Evolutionary conservation across 2,888 invertebrate genomes (phyloP), one percentile per base, ranked within the genome.

Genomic region (Bimastos eiseni): DNA sequence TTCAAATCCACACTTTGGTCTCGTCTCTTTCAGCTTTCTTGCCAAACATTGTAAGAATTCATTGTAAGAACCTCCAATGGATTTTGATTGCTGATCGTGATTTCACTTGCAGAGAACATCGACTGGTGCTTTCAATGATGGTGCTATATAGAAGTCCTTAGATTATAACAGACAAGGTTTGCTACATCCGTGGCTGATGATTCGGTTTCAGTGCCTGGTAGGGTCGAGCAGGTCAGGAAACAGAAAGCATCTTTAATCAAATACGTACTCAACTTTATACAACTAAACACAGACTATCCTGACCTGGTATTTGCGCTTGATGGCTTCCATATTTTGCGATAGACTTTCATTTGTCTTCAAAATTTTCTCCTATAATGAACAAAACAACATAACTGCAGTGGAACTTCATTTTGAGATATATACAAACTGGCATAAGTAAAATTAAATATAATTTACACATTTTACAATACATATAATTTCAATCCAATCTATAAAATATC

Each of bases 301-400:
- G 92, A 97, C 97, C 96, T 99, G 98, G 95, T 98, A 99, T 95
- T 98, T 98, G 94, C 98, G 96, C 95, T 98, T 97, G 44, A 98
- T 98, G 86, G 97, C 97, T 93, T 98, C 98, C 21, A 99, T 98
- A 93, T 97, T 97, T 92, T 98, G 98, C 30, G 97, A 96, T 0
- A 97, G 96, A 92, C 98, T 98, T 90, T 98, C 97, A 6, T 97
- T 96, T 88, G 97, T 96, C 91, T 98, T 96, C 96, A 98, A 96
- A 94, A 97, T 97, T 94, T 93, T 92, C 92, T 98, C 98, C 95
- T 95, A 92, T 33, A 93, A 93, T 70, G 70, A 70, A 17, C 70
- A 70, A 70, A 30, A 70, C 30, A 70, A 30, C 70, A 70, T 8
- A 30, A 70, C n/a, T 70, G 70, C n/a, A 4, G n/a, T n/a, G 30